phyloP scores from a whole-genome alignment of 2,888 invertebrate genomes.

The Plagodis pulveraria region DNA sequence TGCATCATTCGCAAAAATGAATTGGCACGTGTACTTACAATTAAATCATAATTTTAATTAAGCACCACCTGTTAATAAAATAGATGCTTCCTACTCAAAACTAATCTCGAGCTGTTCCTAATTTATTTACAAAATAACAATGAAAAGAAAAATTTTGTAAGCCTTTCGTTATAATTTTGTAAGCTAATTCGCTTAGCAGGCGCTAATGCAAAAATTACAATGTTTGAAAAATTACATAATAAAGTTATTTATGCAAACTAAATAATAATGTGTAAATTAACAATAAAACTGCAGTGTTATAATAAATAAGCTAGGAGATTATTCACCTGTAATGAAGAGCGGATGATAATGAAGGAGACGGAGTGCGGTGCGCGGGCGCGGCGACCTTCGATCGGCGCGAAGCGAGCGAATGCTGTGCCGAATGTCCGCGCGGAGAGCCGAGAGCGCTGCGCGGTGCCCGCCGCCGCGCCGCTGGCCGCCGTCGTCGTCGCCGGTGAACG shows the following conservation, averaged over 20 bases:
- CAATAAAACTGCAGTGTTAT: constrained; percentile 12
- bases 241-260: too few species aligned
- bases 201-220: too few species aligned
- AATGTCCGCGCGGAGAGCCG: constrained; percentile 60
- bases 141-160: too few species aligned
- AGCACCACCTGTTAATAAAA: too few species aligned
- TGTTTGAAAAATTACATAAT: background rate
- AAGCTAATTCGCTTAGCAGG: too few species aligned
- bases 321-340: constrained; percentile 73
- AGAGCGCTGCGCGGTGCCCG: constrained; percentile 62
- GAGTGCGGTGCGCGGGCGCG: constrained; percentile 21
- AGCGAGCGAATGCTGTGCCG: constrained; percentile 67
- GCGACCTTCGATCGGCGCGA: constrained; percentile 76
- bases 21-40: background rate
- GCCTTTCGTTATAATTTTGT: too few species aligned
- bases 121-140: background rate
- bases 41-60: too few species aligned
- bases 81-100: background rate
- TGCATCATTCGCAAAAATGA: background rate
- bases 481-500: constrained; percentile 83
- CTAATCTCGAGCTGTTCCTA: constrained; percentile 8
- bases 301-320: constrained; percentile 52
- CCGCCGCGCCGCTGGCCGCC: constrained; percentile 65
- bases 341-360: constrained; percentile 63
- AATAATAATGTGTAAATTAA: constrained; percentile 7